phyloP scores from a whole-genome alignment of 2,797 vertebrate genomes.

The Gephyroberyx darwinii region DNA sequence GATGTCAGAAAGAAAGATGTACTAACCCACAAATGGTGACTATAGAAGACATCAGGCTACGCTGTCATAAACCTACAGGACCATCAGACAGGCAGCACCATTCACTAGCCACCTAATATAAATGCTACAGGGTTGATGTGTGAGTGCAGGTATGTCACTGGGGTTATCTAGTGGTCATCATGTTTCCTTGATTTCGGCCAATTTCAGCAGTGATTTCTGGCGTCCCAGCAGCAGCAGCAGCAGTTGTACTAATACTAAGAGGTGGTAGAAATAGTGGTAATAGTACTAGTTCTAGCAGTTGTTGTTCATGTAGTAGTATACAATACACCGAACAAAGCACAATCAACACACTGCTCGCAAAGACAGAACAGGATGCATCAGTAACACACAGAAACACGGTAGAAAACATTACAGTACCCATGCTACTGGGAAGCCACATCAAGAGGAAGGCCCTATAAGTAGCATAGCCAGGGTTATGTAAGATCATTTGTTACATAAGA shows the following conservation, averaged over 20 bases:
- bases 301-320: not conserved
- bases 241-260: not conserved
- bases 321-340: not conserved
- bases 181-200: too few species aligned
- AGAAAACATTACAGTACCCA: not conserved
- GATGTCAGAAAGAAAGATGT: too few species aligned
- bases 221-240: not conserved
- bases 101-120: too few species aligned
- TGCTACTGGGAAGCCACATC: not conserved
- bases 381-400: not conserved
- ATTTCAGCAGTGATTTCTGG: too few species aligned
- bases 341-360: not conserved
- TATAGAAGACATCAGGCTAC: too few species aligned
- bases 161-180: too few species aligned
- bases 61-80: too few species aligned
- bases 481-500: slow-evolving; percentile 1
- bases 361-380: not conserved
- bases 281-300: not conserved
- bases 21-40: too few species aligned
- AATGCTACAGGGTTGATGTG: too few species aligned
- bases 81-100: too few species aligned
- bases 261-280: not conserved
- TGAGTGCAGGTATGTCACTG: too few species aligned
- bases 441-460: not conserved
- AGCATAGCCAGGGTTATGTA: not conserved